These are phyloP conservation scores for Condylostylus longicornis DNA, from an alignment of 1,140 invertebrate species.

Conservation along the genomic window DNA sequence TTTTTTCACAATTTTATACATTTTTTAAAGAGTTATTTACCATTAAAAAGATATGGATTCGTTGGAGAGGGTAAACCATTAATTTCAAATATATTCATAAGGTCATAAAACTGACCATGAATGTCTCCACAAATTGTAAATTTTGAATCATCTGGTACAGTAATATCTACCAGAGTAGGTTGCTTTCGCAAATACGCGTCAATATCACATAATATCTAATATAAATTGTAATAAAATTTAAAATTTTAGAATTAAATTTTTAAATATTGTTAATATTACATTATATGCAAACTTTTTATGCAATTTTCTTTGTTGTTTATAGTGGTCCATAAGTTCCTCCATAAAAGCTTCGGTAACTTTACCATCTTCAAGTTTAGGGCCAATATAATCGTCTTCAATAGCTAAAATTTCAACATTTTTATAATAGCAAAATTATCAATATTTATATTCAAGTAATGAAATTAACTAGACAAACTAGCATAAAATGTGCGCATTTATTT, in stretches of 20 bases:
- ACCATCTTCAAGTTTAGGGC: constrained; percentile 77
- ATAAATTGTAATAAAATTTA: constrained; percentile 11
- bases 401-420: constrained; percentile 48
- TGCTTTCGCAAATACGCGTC: constrained; percentile 70
- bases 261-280: constrained; percentile 35
- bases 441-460: not conserved
- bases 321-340: constrained; percentile 76
- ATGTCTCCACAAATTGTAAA: constrained; percentile 99
- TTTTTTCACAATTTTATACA: constrained; percentile 27
- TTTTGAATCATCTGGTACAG: constrained; percentile 72
- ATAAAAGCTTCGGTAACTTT: constrained; percentile 75
- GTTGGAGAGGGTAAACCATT: constrained; percentile 88
- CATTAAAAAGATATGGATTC: constrained; percentile 69
- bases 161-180: constrained; percentile 80
- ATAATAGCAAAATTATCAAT: constrained; percentile 4
- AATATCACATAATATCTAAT: constrained; percentile 81
- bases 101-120: constrained; percentile 97
- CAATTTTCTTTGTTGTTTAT: constrained; percentile 81
- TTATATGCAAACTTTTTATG: constrained; percentile 97
- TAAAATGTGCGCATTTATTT: no score
- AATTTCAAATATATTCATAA: constrained; percentile 94
- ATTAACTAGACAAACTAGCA: no score
- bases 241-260: not conserved
- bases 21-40: no score
- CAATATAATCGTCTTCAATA: constrained; percentile 88